These are phyloP conservation scores for Volucella inflata DNA, from an alignment of 2,888 invertebrate genomes.

Conservation along the genomic window DNA sequence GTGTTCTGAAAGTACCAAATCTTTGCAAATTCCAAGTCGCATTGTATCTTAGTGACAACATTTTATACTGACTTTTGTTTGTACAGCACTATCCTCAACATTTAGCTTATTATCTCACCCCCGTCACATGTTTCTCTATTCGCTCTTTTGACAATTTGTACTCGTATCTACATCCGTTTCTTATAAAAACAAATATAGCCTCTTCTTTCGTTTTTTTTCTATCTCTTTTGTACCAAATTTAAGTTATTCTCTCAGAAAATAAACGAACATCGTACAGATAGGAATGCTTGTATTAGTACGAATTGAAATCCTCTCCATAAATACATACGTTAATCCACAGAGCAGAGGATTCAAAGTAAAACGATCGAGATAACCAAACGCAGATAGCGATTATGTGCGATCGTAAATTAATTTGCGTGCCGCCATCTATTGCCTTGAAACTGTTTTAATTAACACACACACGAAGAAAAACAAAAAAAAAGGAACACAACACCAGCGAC, in stretches of 20 bases:
- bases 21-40: no score
- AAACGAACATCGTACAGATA: background rate
- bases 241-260: constrained; percentile 57
- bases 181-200: constrained; percentile 7
- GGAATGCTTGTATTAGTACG: constrained; percentile 15
- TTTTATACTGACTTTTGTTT: no score
- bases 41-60: no score
- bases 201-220: constrained; percentile 20
- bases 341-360: constrained; percentile 41
- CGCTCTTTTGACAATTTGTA: background rate
- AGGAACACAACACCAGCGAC: background rate
- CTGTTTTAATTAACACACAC: constrained; percentile 77
- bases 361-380: constrained; percentile 67
- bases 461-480: constrained; percentile 42
- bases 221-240: constrained; percentile 40
- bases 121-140: background rate
- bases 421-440: constrained; percentile 75
- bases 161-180: constrained; percentile 10
- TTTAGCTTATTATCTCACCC: background rate
- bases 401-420: constrained; percentile 78
- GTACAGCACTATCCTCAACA: no score
- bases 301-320: background rate
- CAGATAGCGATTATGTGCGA: constrained; percentile 74
- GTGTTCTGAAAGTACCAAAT: no score
- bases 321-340: constrained; percentile 36